phyloP scores from a whole-genome alignment of 1,140 invertebrate species.

The Battus philenor region DNA sequence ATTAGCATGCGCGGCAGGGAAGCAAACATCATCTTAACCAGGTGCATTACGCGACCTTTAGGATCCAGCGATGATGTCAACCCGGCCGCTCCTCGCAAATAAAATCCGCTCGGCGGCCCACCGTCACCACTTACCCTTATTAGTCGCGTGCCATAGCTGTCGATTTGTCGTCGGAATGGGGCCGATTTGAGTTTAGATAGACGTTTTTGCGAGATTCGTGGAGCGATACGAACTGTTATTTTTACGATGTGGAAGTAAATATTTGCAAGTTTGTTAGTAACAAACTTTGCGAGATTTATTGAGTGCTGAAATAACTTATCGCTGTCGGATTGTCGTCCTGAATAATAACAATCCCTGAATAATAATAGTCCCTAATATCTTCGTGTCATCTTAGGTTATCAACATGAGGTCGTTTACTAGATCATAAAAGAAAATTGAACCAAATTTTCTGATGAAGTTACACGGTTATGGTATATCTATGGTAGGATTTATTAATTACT shows the following conservation, averaged over 20 bases:
- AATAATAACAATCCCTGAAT: too few species aligned
- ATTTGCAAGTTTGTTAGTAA: not conserved
- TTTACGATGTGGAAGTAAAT: not conserved
- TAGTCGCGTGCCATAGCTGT: constrained; percentile 15
- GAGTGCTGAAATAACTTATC: too few species aligned
- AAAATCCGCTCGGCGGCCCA: constrained; percentile 18
- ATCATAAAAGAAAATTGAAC: too few species aligned
- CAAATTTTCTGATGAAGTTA: too few species aligned
- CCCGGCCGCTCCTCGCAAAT: constrained; percentile 20
- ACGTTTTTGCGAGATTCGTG: not conserved
- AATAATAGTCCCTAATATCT: too few species aligned
- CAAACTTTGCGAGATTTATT: not conserved
- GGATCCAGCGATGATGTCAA: constrained; percentile 28
- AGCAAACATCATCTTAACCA: constrained; percentile 14
- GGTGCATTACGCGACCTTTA: constrained; percentile 22
- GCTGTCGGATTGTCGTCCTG: too few species aligned
- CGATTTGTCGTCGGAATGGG: not conserved
- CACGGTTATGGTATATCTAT: too few species aligned
- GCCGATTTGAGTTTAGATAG: not conserved
- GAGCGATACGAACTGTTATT: not conserved
- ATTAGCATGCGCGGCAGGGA: constrained; percentile 21
- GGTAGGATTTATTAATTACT: too few species aligned
- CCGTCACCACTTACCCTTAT: constrained; percentile 25
- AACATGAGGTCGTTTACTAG: too few species aligned
- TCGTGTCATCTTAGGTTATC: too few species aligned